A percentile compares a stretch with the other conserved stretches of the same genome.
phyloP scores from a whole-genome alignment of 2,113 vertebrate species.

The Phocoena phocoena region DNA sequence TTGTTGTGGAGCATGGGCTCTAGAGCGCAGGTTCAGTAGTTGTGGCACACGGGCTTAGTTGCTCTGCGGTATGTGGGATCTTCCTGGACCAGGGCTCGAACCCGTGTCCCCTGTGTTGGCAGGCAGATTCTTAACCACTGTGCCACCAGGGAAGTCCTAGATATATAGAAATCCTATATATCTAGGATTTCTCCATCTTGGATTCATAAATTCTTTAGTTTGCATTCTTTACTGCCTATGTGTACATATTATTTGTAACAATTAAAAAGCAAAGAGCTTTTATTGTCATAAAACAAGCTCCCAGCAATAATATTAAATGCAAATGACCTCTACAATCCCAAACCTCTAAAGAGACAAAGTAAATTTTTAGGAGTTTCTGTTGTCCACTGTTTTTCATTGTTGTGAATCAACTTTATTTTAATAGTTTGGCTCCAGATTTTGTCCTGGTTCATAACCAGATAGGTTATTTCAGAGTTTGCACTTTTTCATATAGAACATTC shows the following conservation, averaged over 20 bases:
- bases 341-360: neutral
- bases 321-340: neutral
- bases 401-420: slow-evolving; percentile 20
- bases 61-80: too few relatives aligned
- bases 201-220: slow-evolving; percentile 60
- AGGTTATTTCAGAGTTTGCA: neutral
- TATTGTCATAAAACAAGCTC: neutral
- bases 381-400: neutral
- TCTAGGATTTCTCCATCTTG: slow-evolving; percentile 48
- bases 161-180: neutral
- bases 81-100: too few relatives aligned
- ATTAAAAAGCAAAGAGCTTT: slow-evolving; percentile 33
- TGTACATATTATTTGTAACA: neutral
- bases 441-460: neutral
- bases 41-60: too few relatives aligned
- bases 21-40: too few relatives aligned
- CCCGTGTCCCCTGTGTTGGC: too few relatives aligned
- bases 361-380: neutral
- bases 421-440: slow-evolving; percentile 25
- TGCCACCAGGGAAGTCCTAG: too few relatives aligned
- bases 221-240: neutral
- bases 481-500: neutral
- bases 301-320: neutral
- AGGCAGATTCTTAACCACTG: too few relatives aligned
- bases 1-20: too few relatives aligned